phyloP scores from a whole-genome alignment of 2,888 invertebrate species.

The Congeria kusceri region DNA sequence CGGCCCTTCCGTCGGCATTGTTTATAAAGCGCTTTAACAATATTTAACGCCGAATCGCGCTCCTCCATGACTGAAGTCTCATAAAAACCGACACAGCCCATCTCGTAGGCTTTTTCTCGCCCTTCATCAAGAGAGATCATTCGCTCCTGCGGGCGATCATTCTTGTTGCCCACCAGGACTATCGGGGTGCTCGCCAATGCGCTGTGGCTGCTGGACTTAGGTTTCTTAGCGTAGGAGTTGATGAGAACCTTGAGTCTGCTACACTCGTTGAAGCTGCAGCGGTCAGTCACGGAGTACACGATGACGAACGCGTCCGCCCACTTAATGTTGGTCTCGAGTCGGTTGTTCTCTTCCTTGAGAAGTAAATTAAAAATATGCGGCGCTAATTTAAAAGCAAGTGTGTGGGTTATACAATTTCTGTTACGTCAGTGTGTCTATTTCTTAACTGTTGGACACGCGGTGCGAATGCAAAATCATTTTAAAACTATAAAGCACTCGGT shows the following conservation, averaged over 20 bases:
- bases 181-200: conserved; percentile 87
- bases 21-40: conserved; percentile 84
- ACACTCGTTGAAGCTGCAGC: conserved; percentile 90
- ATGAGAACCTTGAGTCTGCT: conserved; percentile 80
- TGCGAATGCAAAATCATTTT: no score
- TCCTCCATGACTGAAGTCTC: conserved; percentile 94
- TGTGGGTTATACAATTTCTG: no score
- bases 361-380: no score
- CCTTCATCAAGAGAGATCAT: conserved; percentile 87
- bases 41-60: conserved; percentile 92
- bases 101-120: conserved; percentile 62
- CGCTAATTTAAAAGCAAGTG: no score
- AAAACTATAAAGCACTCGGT: no score
- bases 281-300: conserved; percentile 95
- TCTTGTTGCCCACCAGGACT: conserved; percentile 93
- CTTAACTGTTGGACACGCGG: no score
- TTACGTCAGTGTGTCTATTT: no score
- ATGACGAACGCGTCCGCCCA: conserved; percentile 96
- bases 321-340: conserved; percentile 91
- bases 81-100: conserved; percentile 88
- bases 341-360: conserved; percentile 75
- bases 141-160: conserved; percentile 91
- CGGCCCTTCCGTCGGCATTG: conserved; percentile 60
- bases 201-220: conserved; percentile 44
- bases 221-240: conserved; percentile 79